Conservation (phyloP, 2,113 vertebrate species). For the Hippoglossus stenolepis region DNA sequence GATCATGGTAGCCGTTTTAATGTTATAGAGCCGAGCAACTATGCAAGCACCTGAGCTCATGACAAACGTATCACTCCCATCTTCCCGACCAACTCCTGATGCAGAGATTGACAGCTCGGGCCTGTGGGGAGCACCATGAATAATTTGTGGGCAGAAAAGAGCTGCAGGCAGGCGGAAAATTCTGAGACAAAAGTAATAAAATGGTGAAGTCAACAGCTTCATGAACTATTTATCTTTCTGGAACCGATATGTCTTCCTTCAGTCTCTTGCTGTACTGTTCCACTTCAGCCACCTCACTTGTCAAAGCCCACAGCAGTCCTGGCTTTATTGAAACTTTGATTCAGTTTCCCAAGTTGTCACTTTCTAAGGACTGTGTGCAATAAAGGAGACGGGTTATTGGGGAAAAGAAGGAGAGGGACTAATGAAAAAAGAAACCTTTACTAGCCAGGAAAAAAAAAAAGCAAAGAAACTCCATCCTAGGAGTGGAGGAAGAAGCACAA, state of each 20-base stretch:
- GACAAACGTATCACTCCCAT: conserved; percentile 43
- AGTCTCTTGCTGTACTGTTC: conserved; percentile 58
- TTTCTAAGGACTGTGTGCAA: conserved; percentile 79
- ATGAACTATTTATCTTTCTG: conserved; percentile 81
- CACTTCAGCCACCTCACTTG: conserved; percentile 70
- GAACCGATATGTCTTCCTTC: conserved; percentile 72
- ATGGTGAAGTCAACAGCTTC: conserved; percentile 76
- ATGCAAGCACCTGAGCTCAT: conserved; percentile 36
- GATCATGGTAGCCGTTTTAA: neutral
- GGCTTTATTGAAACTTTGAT: conserved; percentile 83
- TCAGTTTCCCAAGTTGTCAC: conserved; percentile 79
- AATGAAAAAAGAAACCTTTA: conserved; percentile 72
- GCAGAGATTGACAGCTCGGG: conserved; percentile 58
- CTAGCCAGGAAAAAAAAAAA: conserved; percentile 31
- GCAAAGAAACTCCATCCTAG: conserved; percentile 32
- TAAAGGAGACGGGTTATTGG: conserved; percentile 80
- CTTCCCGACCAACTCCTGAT: conserved; percentile 32
- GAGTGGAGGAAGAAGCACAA: conserved; percentile 38
- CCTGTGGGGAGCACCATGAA: conserved; percentile 58
- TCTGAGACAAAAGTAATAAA: conserved; percentile 79
- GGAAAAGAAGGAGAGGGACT: conserved; percentile 58
- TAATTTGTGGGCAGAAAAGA: conserved; percentile 67
- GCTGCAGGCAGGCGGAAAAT: conserved; percentile 68
- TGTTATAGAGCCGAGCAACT: conserved; percentile 10
- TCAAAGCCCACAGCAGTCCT: conserved; percentile 76